A percentile compares a stretch with the other conserved stretches of the same genome.
phyloP scores from a whole-genome alignment of 2,888 invertebrate genomes.

The Heliconius ismenius region DNA sequence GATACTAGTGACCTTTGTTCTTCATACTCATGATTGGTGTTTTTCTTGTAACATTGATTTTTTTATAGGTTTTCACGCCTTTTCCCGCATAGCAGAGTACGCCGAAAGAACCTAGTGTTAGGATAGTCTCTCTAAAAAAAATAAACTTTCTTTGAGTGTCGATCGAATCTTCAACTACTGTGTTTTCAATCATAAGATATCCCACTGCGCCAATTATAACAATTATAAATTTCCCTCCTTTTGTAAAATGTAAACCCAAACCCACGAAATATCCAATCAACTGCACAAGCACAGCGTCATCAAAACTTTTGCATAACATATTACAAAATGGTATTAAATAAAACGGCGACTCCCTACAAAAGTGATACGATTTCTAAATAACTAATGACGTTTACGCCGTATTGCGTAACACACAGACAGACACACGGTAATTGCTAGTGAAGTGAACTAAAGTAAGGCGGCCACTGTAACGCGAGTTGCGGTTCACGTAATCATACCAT shows the following conservation, averaged over 20 bases:
- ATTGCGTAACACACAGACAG: conserved; percentile 30
- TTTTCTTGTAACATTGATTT: no score
- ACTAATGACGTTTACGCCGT: conserved; percentile 27
- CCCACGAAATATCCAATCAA: neutral
- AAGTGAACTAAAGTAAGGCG: conserved; percentile 32
- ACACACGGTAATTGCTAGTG: conserved; percentile 29
- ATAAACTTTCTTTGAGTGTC: neutral
- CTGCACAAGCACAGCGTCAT: neutral
- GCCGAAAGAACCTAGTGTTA: no score
- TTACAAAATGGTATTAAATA: conserved; percentile 15
- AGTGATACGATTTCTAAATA: conserved; percentile 29
- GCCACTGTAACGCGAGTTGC: conserved; percentile 16
- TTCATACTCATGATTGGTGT: no score
- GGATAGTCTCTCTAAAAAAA: no score
- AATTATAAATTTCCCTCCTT: neutral
- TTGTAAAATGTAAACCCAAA: neutral
- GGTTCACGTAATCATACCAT: conserved; percentile 13
- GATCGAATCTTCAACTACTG: neutral
- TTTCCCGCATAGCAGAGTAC: no score
- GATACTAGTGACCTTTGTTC: no score
- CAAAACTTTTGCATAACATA: conserved; percentile 1
- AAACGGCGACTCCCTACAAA: conserved; percentile 11
- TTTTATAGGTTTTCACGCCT: no score
- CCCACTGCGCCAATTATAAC: neutral
- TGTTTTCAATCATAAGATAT: neutral